Percentiles rank a stretch among this genome's conserved stretches.
Evolutionary conservation across 1,140 invertebrate species (phyloP).

Genomic region (Berghia stephanieae): DNA sequence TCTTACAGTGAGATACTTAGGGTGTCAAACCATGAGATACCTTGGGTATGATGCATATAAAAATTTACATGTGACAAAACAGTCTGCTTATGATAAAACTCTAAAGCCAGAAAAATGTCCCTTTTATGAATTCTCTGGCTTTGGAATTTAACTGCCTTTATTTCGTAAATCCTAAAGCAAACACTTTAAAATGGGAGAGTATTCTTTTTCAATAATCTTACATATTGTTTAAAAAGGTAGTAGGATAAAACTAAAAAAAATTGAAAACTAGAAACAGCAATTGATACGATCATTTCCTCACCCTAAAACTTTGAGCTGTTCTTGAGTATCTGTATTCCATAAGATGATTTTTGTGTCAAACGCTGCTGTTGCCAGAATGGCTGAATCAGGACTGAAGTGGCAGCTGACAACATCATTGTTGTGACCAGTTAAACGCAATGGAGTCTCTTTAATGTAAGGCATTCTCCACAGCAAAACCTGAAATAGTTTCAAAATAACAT

Average conservation of each 20-base stretch:
- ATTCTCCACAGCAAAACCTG: constrained; percentile 31
- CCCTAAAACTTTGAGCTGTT: constrained; percentile 59
- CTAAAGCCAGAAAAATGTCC: neutral
- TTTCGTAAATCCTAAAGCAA: neutral
- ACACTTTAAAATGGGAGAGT: neutral
- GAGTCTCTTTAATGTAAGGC: neutral
- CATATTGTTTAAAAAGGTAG: neutral
- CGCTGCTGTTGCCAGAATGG: constrained; percentile 71
- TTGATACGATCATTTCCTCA: constrained; percentile 39
- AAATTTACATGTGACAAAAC: neutral
- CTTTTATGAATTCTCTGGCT: neutral
- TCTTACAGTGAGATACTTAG: no score
- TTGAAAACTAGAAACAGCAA: neutral
- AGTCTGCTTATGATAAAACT: neutral
- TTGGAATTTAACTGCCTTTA: neutral
- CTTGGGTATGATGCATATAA: neutral
- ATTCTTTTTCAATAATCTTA: neutral
- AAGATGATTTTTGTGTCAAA: constrained; percentile 71
- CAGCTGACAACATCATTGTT: constrained; percentile 69
- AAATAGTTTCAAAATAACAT: no score
- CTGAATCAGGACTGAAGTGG: constrained; percentile 72
- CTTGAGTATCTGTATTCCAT: constrained; percentile 69
- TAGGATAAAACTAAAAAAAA: neutral
- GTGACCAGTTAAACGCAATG: constrained; percentile 66
- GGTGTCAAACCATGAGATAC: no score